Evolutionary conservation across 2,888 invertebrate genomes (phyloP), one percentile per base, ranked within the genome.

Genomic region (Drosophila villosipedis): DNA sequence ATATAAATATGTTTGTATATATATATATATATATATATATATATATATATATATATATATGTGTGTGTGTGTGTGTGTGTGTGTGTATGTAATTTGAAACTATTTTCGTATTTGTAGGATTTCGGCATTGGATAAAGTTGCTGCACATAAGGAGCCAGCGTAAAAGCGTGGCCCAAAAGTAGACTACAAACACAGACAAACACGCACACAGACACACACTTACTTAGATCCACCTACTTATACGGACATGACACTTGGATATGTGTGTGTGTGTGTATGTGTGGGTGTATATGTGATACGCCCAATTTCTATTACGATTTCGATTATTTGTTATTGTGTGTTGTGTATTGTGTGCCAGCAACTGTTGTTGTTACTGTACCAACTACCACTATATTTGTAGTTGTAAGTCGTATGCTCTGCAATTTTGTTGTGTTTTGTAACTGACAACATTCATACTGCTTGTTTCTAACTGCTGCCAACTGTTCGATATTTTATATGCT

Each of bases 51-150:
- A 14, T 41, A 5, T 49, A 30, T 35, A 35, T 49, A 64, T n/a
- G 12, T 60, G 10, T 62, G 61, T 53, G 25, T 25, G 28, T 28
- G 28, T 28, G 43, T 69, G n/a, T n/a, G 12, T 60, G 10, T 62
- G 61, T 53, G 25, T 25, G 28, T 28, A 3, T 28, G 43, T 69
- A 55, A 78, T 62, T 61, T 65, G 68, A 68, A 88, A 85, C 89
- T 83, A 78, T 88, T 78, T 72, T 77, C 68, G 78, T 73, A 68
- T 89, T 86, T 83, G 82, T 68, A 80, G 78, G 86, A 83, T 89
- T 82, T 83, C 31, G 53, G 64, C 68, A 57, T 76, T 50, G 86
- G 80, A 90, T 78, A 68, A 82, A 72, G 74, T 64, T 76, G 68
- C 72, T 50, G 28, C 14, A 28, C 54, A 53, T 43, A 68, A 62